phyloP scores from a whole-genome alignment of 1,140 invertebrate species.

The Bombyx mandarina region DNA sequence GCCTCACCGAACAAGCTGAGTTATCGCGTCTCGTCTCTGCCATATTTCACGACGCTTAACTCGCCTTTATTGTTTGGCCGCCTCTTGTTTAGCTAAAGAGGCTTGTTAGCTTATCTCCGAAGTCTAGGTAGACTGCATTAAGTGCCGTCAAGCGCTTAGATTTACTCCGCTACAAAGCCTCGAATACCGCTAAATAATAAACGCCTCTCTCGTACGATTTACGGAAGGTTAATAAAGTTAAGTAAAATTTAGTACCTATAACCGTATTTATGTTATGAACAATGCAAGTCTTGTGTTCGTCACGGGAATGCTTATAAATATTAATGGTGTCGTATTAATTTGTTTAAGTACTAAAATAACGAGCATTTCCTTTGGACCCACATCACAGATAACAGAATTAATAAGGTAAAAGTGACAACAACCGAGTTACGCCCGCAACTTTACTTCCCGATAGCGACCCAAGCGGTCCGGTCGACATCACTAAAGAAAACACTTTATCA shows the following conservation, averaged over 20 bases:
- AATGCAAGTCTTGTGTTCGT: too few relatives aligned
- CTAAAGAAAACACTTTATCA: slow-evolving; percentile 53
- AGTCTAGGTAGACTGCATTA: slow-evolving; percentile 59
- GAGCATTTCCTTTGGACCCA: slow-evolving; percentile 31
- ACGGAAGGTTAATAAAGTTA: too few relatives aligned
- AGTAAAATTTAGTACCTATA: too few relatives aligned
- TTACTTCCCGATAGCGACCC: slow-evolving; percentile 28
- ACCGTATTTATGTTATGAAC: background rate
- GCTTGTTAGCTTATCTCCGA: slow-evolving; percentile 62
- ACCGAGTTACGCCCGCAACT: slow-evolving; percentile 42
- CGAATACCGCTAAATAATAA: slow-evolving; percentile 33
- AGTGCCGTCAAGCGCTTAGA: slow-evolving; percentile 37
- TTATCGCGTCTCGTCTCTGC: slow-evolving; percentile 59
- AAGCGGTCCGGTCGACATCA: slow-evolving; percentile 25
- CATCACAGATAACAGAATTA: slow-evolving; percentile 19
- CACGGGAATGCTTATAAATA: too few relatives aligned
- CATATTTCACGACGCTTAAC: slow-evolving; percentile 66
- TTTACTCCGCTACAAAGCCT: slow-evolving; percentile 40
- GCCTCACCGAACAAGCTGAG: slow-evolving; percentile 41
- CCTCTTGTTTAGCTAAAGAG: slow-evolving; percentile 64
- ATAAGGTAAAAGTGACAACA: slow-evolving; percentile 28
- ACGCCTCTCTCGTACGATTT: background rate
- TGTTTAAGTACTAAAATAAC: too few relatives aligned
- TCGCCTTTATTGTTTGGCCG: slow-evolving; percentile 61
- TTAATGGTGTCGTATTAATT: too few relatives aligned